Percentiles rank a stretch among this genome's conserved stretches.
These are phyloP conservation scores for Notolepis coatsorum DNA, from an alignment of 2,797 vertebrate genomes.

Conservation along the genomic window DNA sequence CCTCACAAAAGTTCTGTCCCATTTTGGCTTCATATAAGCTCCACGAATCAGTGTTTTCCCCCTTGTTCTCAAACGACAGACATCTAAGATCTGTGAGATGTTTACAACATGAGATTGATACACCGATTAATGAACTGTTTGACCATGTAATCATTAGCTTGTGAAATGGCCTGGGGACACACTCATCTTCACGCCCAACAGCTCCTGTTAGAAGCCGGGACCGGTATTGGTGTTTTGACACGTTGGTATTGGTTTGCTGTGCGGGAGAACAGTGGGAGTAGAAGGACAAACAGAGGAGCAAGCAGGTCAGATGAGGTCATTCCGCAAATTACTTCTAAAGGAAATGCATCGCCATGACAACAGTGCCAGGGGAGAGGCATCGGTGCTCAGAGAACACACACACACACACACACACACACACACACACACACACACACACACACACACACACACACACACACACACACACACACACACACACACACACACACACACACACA, in stretches of 20 bases:
- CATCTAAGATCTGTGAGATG: neutral
- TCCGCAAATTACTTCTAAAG: conserved; percentile 51
- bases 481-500: too few species aligned
- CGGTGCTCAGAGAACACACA: conserved; percentile 39
- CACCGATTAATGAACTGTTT: neutral
- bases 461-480: too few species aligned
- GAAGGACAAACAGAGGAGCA: conserved; percentile 44
- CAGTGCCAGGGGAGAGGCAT: conserved; percentile 51
- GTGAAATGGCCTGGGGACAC: neutral
- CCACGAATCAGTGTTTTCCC: conserved; percentile 2
- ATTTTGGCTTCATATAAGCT: neutral
- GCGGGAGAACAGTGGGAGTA: conserved; percentile 20
- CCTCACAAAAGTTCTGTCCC: neutral
- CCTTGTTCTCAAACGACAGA: neutral
- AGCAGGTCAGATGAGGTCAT: conserved; percentile 51
- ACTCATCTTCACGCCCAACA: neutral
- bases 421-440: too few species aligned
- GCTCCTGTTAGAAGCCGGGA: neutral
- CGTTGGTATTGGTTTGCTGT: conserved; percentile 9
- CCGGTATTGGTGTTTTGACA: neutral
- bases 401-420: too few species aligned
- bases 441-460: too few species aligned
- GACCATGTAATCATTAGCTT: neutral
- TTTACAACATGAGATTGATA: neutral
- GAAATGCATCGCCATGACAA: conserved; percentile 76